Evolutionary conservation across 2,113 vertebrate genomes (phyloP).

Genomic region (Hypanus sabinus): DNA sequence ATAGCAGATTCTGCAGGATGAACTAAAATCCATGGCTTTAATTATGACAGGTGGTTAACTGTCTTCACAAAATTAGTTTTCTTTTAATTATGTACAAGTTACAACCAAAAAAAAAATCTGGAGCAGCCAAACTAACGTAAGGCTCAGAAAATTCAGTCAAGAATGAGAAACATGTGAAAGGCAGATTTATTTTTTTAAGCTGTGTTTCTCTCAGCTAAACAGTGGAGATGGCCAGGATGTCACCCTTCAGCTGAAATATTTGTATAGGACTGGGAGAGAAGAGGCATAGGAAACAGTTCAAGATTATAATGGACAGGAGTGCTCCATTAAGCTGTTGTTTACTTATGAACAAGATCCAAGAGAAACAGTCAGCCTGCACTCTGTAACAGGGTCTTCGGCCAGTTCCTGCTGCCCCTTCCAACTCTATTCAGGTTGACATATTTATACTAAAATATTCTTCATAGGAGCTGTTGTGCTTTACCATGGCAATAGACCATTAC

Average conservation of each 20-base stretch:
- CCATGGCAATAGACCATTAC: neutral
- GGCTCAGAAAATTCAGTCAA: conserved; percentile 28
- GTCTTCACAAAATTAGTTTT: conserved; percentile 21
- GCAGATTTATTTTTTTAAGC: neutral
- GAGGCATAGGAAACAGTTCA: neutral
- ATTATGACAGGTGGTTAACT: neutral
- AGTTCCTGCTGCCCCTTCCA: neutral
- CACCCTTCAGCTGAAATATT: neutral
- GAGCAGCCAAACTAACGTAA: conserved; percentile 23
- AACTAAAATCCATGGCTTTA: conserved; percentile 1
- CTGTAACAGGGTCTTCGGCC: neutral
- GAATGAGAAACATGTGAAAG: neutral
- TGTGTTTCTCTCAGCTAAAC: neutral
- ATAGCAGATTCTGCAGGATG: neutral
- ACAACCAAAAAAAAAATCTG: conserved; percentile 6
- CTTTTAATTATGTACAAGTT: conserved; percentile 22
- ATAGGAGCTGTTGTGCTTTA: neutral
- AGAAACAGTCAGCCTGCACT: neutral
- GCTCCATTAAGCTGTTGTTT: neutral
- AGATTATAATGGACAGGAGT: neutral
- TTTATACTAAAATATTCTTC: neutral
- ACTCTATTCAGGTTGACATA: neutral
- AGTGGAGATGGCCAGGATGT: neutral
- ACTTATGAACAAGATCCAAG: neutral
- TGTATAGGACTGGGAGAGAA: neutral